A percentile compares a stretch with the other conserved stretches of the same genome.
These are phyloP conservation scores for Rhinopithecus roxellana DNA, from an alignment of 2,113 vertebrate genomes.

Conservation along the genomic window DNA sequence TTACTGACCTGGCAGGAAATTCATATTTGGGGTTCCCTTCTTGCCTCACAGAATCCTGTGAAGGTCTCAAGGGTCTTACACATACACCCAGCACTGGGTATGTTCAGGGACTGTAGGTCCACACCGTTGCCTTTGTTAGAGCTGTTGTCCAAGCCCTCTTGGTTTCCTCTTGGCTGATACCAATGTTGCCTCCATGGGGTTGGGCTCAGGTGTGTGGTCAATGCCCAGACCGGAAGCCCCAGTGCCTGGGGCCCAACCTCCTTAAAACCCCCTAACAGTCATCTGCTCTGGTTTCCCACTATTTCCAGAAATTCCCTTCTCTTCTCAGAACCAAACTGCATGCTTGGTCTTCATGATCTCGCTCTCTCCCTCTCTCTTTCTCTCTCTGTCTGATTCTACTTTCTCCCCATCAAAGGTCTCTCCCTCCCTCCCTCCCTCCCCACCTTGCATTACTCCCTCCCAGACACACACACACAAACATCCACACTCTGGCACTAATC, in stretches of 20 bases:
- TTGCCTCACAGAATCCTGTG: background rate
- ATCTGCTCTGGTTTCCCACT: background rate
- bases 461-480: background rate
- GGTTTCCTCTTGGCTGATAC: background rate
- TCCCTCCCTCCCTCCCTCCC: background rate
- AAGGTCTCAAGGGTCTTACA: background rate
- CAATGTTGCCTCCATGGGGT: background rate
- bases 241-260: background rate
- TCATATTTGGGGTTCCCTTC: background rate
- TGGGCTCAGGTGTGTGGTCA: background rate
- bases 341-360: background rate
- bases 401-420: background rate
- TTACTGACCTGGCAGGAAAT: slow-evolving; percentile 24
- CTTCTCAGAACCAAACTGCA: background rate
- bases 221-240: background rate
- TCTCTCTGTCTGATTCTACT: background rate
- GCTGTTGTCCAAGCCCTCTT: background rate
- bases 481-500: background rate
- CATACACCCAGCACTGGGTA: background rate
- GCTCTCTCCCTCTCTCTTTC: background rate
- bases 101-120: background rate
- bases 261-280: background rate
- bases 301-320: background rate
- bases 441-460: background rate
- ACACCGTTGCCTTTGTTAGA: background rate